Base-by-base conservation (phyloP, 2,113 vertebrate species). In the Anser cygnoides region DNA sequence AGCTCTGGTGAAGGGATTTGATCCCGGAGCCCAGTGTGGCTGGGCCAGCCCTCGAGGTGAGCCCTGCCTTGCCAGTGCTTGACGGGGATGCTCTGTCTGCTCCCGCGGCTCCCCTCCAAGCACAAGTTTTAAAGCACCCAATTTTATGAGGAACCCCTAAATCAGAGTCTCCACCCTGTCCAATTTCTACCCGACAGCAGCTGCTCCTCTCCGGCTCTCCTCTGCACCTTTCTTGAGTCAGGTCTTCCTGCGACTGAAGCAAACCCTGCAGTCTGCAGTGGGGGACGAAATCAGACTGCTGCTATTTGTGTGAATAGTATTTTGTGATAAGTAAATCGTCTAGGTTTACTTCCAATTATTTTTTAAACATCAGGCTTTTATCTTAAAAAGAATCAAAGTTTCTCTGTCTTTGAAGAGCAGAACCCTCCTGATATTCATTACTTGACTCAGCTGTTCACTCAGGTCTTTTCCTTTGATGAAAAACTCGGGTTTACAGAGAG, bases 341-440 rank as follows among this genome's bases (percentile, higher is more conserved):
- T 5, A 7, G 63, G 74, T 74, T 94, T 63, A 22, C 54, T 92
- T 94, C 73, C 58, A 89, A 71, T 86, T 62, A 22, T 46, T 50
- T 58, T 68, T 44, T 14, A 14, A 83, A 55, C 22, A 39, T 15
- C 3, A n/a, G 59, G 55, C 3, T 91, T 92, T 95, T 91, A 95
- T 97, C 96, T 95, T 50, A 31, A 72, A 93, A 81, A 74, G 59
- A 80, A 96, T 94, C 94, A 84, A 82, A 41, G 11, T 80, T 96
- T 82, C 86, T 65, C 20, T 5, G 17, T 74, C 95, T 97, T 95
- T 95, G 95, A 97, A 94, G 84, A 87, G 90, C 82, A 91, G 92
- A 86, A 75, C 70, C 80, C 71, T 96, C 89, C 93, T 91, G 96
- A 96, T 94, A 91, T 77, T 90, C 93, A 97, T 96, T 97, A 97